Evolutionary conservation across 2,888 invertebrate species (phyloP), one percentile per base, ranked within the genome.

Genomic region (Druceiella hillmani): DNA sequence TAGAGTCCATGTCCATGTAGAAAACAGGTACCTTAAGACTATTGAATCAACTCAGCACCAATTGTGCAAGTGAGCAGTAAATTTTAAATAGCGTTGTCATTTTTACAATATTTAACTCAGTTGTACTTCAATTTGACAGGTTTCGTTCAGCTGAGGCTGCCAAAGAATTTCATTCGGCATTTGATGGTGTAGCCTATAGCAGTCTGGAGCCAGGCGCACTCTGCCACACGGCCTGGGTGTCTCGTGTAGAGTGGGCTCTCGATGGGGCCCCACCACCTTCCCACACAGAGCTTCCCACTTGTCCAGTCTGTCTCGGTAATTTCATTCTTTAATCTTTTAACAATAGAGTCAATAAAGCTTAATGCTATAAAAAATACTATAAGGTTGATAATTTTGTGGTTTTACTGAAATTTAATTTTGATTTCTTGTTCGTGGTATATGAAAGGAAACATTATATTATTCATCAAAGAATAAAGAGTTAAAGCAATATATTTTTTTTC

Each of bases 201-300:
- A 87, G 87, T 3, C 70, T 99, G 44, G 98, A 99, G 64, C 86
- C 91, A 0, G 88, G 90, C 47, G 83, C 88, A 20, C 67, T 92
- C 22, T 99, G 98, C 58, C 88, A 91, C 59, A 80, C 95, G 54
- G 94, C 94, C 11, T 99, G 94, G 81, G 95, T 99, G 11, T 89
- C 94, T 1, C 79, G 81, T 36, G 87, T 97, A 1, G 95, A 97
- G 64, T 84, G 89, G 57, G 81, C 87, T 2, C 77, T 85, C 10
- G 83, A 87, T 59, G 88, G 85, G 2, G 62, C 71, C 1, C 72
- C 80, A 20, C 81, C 85, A 1, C 74, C 85, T 0, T 67, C 81
- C 4, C 89, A 93, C 56, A 94, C 93, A 0, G 99, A 99, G 62
- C 70, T 99, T 42, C 99, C 99, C 9, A 93, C 89, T 3, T 99